Percentiles rank a stretch among this genome's conserved stretches.
These are phyloP conservation scores for Mastomys natalensis DNA, from an alignment of 2,113 vertebrate genomes.

Conservation along the genomic window DNA sequence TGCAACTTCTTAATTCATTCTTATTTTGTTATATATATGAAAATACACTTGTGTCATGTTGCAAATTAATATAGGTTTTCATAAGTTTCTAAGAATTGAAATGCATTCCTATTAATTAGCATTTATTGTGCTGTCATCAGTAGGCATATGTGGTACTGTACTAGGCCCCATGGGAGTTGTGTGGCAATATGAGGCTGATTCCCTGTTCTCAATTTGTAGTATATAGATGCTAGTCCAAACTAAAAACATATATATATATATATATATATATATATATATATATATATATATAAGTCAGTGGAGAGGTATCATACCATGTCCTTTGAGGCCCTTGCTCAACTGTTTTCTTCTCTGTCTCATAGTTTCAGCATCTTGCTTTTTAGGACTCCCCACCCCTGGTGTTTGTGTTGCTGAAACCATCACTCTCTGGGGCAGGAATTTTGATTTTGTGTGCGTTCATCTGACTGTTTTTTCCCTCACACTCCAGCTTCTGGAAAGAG, in stretches of 20 bases:
- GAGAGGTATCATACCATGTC: not conserved
- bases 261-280: too few relatives aligned
- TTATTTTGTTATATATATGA: constrained; percentile 44
- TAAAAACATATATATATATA: not conserved
- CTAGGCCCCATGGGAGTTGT: not conserved
- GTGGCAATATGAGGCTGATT: not conserved
- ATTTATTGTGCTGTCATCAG: not conserved
- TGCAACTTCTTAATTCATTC: not conserved
- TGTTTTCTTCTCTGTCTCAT: not conserved
- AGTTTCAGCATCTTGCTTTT: not conserved
- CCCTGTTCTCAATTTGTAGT: not conserved
- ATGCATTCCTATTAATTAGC: constrained; percentile 38
- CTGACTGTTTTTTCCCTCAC: not conserved
- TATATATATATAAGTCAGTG: too few relatives aligned
- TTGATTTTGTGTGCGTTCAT: accelerated
- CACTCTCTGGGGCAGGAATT: not conserved
- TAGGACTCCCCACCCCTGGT: not conserved
- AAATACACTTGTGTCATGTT: not conserved
- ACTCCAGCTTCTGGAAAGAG: not conserved
- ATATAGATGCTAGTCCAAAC: not conserved
- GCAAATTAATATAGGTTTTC: constrained; percentile 2
- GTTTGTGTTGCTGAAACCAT: not conserved
- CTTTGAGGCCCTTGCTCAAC: not conserved
- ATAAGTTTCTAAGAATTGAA: constrained; percentile 31
- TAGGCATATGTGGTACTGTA: not conserved